phyloP scores from a whole-genome alignment of 2,113 vertebrate genomes.

The Grammomys dolichurus region DNA sequence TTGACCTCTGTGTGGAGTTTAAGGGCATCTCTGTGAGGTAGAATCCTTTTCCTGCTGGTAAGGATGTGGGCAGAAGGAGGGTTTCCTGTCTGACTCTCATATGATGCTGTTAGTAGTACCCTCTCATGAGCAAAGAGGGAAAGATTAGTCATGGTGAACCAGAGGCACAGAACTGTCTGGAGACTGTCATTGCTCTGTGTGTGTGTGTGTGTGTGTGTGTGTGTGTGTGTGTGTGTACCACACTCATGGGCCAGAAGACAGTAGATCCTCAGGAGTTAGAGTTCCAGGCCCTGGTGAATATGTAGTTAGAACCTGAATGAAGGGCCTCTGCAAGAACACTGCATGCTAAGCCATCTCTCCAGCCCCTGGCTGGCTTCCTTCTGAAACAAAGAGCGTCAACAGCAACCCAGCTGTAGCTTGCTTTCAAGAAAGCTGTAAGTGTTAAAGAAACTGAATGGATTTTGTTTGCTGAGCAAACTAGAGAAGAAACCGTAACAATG shows the following conservation, averaged over 20 bases:
- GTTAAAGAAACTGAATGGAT: conserved; percentile 62
- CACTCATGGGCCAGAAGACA: background rate
- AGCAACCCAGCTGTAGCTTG: conserved; percentile 72
- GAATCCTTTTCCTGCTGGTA: background rate
- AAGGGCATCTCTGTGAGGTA: background rate
- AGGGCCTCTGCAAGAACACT: background rate
- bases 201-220: rapidly evolving
- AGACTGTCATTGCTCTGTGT: background rate
- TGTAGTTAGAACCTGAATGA: too few species aligned
- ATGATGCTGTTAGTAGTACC: background rate
- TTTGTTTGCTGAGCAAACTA: conserved; percentile 75
- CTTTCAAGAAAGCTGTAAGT: conserved; percentile 73
- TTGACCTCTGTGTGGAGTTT: background rate
- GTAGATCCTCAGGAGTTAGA: background rate
- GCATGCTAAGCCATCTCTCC: background rate
- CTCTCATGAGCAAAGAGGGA: background rate
- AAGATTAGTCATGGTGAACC: background rate
- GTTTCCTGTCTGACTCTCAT: background rate
- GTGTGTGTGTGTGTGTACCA: too few species aligned
- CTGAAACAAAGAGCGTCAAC: conserved; percentile 76
- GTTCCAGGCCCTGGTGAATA: too few species aligned
- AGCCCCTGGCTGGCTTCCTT: background rate
- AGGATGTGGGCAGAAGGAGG: background rate
- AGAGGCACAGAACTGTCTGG: background rate
- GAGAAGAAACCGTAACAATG: conserved; percentile 72